phyloP scores from a whole-genome alignment of 2,113 vertebrate species.

The Toxostoma redivivum region DNA sequence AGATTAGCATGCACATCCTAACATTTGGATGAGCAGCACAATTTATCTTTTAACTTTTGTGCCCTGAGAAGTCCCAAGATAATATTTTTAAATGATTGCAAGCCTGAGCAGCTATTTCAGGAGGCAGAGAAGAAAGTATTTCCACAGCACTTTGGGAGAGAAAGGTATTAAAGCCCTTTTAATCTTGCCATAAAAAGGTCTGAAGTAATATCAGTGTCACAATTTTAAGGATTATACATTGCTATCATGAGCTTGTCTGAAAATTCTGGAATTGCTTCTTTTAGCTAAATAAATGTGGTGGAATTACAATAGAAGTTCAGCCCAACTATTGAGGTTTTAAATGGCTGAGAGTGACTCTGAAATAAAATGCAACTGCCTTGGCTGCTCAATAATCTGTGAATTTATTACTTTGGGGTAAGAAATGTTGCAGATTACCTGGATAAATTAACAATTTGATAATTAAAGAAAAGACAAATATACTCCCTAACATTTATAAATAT shows the following conservation, averaged over 20 bases:
- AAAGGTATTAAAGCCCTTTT: neutral
- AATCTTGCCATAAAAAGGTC: neutral
- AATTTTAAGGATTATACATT: neutral
- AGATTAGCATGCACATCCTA: neutral
- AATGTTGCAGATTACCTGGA: neutral
- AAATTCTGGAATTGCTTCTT: neutral
- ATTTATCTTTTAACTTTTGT: conserved; percentile 2
- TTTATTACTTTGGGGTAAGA: neutral
- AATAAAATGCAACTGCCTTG: neutral
- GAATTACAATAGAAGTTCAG: neutral
- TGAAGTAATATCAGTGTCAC: neutral
- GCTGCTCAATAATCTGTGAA: neutral
- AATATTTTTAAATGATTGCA: conserved; percentile 39
- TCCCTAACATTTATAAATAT: neutral
- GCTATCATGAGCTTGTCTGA: neutral
- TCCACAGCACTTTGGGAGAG: neutral
- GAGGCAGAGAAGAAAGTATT: neutral
- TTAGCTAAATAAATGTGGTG: neutral
- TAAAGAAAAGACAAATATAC: neutral
- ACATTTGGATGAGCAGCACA: neutral
- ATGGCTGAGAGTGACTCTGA: neutral
- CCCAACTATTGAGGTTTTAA: neutral
- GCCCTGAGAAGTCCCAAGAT: neutral
- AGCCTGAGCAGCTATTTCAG: neutral
- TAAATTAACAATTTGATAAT: neutral